Evolutionary conservation across 2,888 invertebrate species (phyloP).

Genomic region (Ichneumon xanthorius): DNA sequence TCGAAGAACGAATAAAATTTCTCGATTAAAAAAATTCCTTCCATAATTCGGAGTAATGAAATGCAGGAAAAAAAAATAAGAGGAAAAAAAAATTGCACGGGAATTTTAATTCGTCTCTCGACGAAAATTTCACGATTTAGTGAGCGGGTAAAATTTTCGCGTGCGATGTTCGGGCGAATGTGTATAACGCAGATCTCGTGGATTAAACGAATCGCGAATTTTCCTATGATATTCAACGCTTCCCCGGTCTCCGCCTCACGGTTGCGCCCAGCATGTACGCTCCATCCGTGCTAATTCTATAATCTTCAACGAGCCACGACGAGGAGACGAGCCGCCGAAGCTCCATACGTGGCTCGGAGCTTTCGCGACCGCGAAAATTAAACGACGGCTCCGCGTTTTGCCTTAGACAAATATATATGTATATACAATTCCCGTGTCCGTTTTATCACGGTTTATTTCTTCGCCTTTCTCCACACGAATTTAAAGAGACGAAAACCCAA

Average conservation of each 20-base stretch:
- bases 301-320: conserved; percentile 33
- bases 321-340: conserved; percentile 14
- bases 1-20: not conserved
- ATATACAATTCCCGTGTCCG: not conserved
- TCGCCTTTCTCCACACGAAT: not conserved
- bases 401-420: not conserved
- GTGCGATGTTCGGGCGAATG: not conserved
- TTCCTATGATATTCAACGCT: conserved; percentile 19
- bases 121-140: not conserved
- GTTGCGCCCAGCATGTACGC: not conserved
- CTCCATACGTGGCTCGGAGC: conserved; percentile 16
- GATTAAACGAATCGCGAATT: conserved; percentile 49
- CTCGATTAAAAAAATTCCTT: not conserved
- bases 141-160: not conserved
- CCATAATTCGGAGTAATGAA: not conserved
- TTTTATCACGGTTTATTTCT: not conserved
- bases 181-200: conserved; percentile 19
- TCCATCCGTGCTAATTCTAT: conserved; percentile 47
- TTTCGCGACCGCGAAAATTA: conserved; percentile 48
- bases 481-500: not conserved
- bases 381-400: conserved; percentile 18
- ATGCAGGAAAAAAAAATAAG: not conserved
- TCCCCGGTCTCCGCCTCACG: not conserved
- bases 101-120: not conserved
- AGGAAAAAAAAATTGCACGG: not conserved